Conservation (phyloP, 2,113 vertebrate species). For the Rafetus swinhoei region DNA sequence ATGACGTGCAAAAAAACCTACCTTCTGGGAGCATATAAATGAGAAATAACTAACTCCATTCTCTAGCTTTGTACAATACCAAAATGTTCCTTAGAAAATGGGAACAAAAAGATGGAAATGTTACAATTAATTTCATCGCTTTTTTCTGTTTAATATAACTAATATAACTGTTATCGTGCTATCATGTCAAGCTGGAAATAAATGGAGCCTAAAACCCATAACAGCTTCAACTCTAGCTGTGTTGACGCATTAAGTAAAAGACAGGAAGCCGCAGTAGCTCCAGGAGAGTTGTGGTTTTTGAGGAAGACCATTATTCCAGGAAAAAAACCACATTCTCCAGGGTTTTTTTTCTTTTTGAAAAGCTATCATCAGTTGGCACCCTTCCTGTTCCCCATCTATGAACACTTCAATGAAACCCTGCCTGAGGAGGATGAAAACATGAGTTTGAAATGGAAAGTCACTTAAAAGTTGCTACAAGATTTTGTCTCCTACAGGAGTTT, state of each 20-base stretch:
- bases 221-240: slow-evolving; percentile 4
- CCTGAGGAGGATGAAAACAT: neutral
- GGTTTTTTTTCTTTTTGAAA: neutral
- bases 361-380: neutral
- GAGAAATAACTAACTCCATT: neutral
- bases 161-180: neutral
- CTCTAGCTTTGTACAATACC: neutral
- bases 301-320: slow-evolving; percentile 23
- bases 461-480: neutral
- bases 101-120: neutral
- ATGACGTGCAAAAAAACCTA: neutral
- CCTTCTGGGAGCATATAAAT: neutral
- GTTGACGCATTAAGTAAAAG: neutral
- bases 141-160: neutral
- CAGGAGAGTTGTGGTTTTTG: neutral
- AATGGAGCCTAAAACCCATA: slow-evolving; percentile 25
- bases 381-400: neutral
- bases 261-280: slow-evolving; percentile 10
- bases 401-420: neutral
- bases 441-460: slow-evolving; percentile 27
- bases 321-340: neutral
- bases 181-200: slow-evolving; percentile 33
- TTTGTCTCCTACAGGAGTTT: slow-evolving; percentile 9
- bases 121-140: neutral
- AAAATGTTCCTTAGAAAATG: neutral